Base-by-base conservation (phyloP, 1,140 invertebrate species). In the Tetragonula clypearis region DNA sequence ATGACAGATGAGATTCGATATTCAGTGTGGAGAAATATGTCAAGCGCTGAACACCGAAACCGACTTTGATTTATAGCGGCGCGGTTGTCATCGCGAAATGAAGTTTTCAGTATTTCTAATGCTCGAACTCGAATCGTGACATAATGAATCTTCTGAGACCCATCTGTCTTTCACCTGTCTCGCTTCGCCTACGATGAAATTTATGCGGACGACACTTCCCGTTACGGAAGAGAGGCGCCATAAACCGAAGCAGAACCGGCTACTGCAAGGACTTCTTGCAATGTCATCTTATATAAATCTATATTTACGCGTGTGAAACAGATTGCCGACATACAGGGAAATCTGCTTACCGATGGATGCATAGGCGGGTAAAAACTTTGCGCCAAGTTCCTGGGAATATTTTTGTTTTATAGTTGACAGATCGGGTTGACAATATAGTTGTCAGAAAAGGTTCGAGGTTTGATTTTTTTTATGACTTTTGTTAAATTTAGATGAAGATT, bases 121-220 rank as follows among this genome's bases (percentile, higher is more conserved):
- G 35, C 17, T 65, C n/a, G 41, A 68, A 84, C 74, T 78, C 19
- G 60, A 77, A 58, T 49, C 30, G 56, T 85, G 82, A 89, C 82
- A 87, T 90, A 90, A 90, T 90, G 79, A 77, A 82, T 69, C 78
- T 69, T 71, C 55, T 23, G 87, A 85, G 85, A 90, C 55, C 60
- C 73, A 89, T 90, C 76, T 55, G 69, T 90, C 85, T 87, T 89
- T 78, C 68, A 86, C 41, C 83, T 90, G 83, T 87, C 88, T 62
- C 65, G 58, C 73, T 76, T 85, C 65, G 72, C 77, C 76, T 83
- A 83, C 82, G 73, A 65, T 87, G 65, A 78, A 90, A 89, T 89
- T 90, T 90, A 90, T 90, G 88, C 86, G 79, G 82, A 87, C 85
- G 82, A 87, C 86, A 87, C 82, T 86, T 89, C 82, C 79, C 77